Evolutionary conservation across 2,888 invertebrate species (phyloP).

Genomic region (Drosophila maculinotata): DNA sequence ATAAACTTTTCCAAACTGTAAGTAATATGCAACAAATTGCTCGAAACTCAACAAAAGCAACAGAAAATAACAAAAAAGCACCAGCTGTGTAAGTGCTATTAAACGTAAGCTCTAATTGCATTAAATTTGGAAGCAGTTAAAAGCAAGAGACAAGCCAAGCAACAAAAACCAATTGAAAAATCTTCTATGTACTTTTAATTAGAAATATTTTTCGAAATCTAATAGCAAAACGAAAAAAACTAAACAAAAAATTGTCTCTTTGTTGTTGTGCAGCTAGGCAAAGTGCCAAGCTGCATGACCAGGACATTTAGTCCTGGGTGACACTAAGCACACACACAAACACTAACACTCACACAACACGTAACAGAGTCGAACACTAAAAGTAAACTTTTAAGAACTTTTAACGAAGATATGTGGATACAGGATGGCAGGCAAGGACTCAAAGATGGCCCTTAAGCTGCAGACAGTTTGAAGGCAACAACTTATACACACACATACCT

Average conservation of each 20-base stretch:
- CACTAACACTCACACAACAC: constrained; percentile 4
- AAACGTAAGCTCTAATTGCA: constrained; percentile 57
- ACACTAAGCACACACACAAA: constrained; percentile 6
- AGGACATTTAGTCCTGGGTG: constrained; percentile 48
- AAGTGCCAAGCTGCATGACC: constrained; percentile 56
- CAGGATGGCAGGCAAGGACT: constrained; percentile 23
- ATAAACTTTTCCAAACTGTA: constrained; percentile 52
- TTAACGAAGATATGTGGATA: constrained; percentile 69
- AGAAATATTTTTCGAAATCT: constrained; percentile 72
- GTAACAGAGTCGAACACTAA: constrained; percentile 13
- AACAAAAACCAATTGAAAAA: constrained; percentile 50
- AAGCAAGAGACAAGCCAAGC: constrained; percentile 8
- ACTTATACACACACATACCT: constrained; percentile 18
- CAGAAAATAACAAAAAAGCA: constrained; percentile 4
- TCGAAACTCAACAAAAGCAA: constrained; percentile 10
- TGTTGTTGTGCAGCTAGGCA: constrained; percentile 53
- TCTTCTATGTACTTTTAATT: constrained; percentile 68
- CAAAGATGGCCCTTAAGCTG: constrained; percentile 33
- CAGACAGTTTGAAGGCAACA: constrained; percentile 39
- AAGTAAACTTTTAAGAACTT: constrained; percentile 71
- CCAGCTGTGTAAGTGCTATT: constrained; percentile 35
- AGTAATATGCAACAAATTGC: constrained; percentile 55
- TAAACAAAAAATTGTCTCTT: constrained; percentile 26
- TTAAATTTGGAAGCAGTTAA: constrained; percentile 41
- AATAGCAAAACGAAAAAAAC: constrained; percentile 2